These are phyloP conservation scores for Hippocampus zosterae DNA, from an alignment of 2,113 vertebrate species.

Conservation along the genomic window DNA sequence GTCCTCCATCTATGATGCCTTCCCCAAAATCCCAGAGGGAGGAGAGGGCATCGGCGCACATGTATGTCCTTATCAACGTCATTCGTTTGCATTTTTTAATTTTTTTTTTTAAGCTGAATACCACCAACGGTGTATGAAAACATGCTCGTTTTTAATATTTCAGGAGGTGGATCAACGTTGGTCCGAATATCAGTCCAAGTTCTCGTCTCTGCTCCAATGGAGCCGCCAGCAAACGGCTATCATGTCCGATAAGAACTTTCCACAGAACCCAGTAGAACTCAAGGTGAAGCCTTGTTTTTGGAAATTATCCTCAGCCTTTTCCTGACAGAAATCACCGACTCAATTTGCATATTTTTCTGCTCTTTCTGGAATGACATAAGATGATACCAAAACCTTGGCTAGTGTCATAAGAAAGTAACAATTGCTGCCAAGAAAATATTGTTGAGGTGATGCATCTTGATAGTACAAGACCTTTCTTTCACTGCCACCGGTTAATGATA, in stretches of 20 bases:
- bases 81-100: neutral
- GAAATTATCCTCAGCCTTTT: too few relatives aligned
- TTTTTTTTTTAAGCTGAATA: neutral
- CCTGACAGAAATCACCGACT: too few relatives aligned
- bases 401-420: too few relatives aligned
- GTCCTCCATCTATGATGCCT: conserved; percentile 98
- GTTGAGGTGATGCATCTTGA: too few relatives aligned
- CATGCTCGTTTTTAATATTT: neutral
- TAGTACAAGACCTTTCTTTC: too few relatives aligned
- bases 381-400: too few relatives aligned
- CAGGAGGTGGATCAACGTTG: conserved; percentile 94
- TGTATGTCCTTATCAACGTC: conserved; percentile 62
- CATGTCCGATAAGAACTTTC: conserved; percentile 95
- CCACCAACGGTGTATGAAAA: neutral
- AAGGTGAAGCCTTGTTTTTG: conserved; percentile 73
- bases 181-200: conserved; percentile 88
- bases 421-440: too few relatives aligned
- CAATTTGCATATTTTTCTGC: too few relatives aligned
- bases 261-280: conserved; percentile 95
- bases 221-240: conserved; percentile 88
- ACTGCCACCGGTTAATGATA: too few relatives aligned
- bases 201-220: conserved; percentile 91
- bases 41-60: conserved; percentile 90
- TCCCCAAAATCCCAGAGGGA: conserved; percentile 96
- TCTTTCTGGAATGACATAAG: too few relatives aligned